Evolutionary conservation across 2,888 invertebrate species (phyloP).

Genomic region (Microctonus brassicae): DNA sequence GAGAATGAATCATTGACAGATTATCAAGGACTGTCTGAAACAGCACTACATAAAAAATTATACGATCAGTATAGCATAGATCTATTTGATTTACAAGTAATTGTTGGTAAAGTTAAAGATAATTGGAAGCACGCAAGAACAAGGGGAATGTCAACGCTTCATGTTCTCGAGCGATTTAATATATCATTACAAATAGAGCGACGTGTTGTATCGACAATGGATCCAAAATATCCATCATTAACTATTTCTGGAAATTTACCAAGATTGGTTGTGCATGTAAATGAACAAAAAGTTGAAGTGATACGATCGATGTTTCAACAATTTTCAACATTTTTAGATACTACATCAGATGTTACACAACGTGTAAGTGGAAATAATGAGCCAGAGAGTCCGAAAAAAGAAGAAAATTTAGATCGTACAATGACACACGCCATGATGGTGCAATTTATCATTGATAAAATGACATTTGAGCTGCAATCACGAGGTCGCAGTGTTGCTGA

Average conservation of each 20-base stretch:
- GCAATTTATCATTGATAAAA: slow-evolving; percentile 89
- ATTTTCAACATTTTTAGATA: slow-evolving; percentile 57
- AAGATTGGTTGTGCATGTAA: slow-evolving; percentile 88
- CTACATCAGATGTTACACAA: slow-evolving; percentile 44
- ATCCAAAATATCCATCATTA: slow-evolving; percentile 89
- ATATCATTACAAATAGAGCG: slow-evolving; percentile 80
- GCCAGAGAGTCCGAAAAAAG: slow-evolving; percentile 62
- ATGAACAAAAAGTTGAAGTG: slow-evolving; percentile 87
- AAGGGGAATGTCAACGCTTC: slow-evolving; percentile 86
- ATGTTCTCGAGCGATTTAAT: slow-evolving; percentile 81
- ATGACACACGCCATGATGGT: slow-evolving; percentile 76
- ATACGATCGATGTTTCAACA: slow-evolving; percentile 73
- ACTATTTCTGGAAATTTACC: slow-evolving; percentile 89
- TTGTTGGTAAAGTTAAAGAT: slow-evolving; percentile 90
- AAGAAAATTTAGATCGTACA: slow-evolving; percentile 57
- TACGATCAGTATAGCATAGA: slow-evolving; percentile 81
- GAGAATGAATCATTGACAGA: slow-evolving; percentile 72
- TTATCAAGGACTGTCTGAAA: slow-evolving; percentile 70
- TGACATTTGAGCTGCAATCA: slow-evolving; percentile 85
- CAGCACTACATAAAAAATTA: slow-evolving; percentile 77
- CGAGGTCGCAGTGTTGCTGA: slow-evolving; percentile 92
- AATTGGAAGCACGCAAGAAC: slow-evolving; percentile 91
- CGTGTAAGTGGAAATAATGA: slow-evolving; percentile 46
- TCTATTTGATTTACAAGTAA: slow-evolving; percentile 74
- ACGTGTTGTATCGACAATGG: slow-evolving; percentile 83